Percentiles rank a stretch among this genome's conserved stretches.
Evolutionary conservation across 2,888 invertebrate species (phyloP).

Genomic region (Empis stercorea): DNA sequence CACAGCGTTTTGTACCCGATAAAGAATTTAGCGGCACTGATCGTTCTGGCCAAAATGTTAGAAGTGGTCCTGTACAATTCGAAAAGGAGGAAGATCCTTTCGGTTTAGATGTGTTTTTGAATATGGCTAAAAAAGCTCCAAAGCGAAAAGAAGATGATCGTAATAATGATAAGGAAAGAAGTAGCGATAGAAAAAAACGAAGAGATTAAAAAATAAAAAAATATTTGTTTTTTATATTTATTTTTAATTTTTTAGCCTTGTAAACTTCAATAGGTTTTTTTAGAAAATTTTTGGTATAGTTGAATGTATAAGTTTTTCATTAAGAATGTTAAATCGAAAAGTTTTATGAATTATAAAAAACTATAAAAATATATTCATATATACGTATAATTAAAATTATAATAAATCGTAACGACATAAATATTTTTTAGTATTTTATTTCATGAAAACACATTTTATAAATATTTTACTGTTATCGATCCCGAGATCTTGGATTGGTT

Average conservation of each 20-base stretch:
- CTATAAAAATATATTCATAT: too few relatives aligned
- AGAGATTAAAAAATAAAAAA: conserved; percentile 27
- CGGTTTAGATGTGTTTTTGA: conserved; percentile 95
- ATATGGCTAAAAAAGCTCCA: conserved; percentile 79
- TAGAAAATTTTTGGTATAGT: not conserved
- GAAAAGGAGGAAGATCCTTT: conserved; percentile 85
- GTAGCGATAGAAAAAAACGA: conserved; percentile 37
- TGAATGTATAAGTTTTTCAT: not conserved
- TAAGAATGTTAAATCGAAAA: not conserved
- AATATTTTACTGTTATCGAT: too few relatives aligned
- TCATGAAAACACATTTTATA: too few relatives aligned
- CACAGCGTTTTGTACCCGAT: conserved; percentile 92
- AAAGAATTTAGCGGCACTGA: conserved; percentile 93
- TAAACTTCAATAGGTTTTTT: not conserved
- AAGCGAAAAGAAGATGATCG: conserved; percentile 45
- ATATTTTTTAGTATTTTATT: too few relatives aligned
- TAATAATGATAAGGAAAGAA: conserved; percentile 25
- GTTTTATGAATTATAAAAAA: too few relatives aligned
- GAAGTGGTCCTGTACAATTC: conserved; percentile 94
- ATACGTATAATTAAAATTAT: too few relatives aligned
- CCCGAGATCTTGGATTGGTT: too few relatives aligned
- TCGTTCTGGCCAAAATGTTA: conserved; percentile 43
- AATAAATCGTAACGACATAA: too few relatives aligned
- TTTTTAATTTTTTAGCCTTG: too few relatives aligned
- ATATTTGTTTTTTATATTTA: not conserved